Percentiles rank a stretch among this genome's conserved stretches.
These are phyloP conservation scores for Desmophyllum pertusum DNA, from an alignment of 92 coral and sea anemone genomes.

Conservation along the genomic window DNA sequence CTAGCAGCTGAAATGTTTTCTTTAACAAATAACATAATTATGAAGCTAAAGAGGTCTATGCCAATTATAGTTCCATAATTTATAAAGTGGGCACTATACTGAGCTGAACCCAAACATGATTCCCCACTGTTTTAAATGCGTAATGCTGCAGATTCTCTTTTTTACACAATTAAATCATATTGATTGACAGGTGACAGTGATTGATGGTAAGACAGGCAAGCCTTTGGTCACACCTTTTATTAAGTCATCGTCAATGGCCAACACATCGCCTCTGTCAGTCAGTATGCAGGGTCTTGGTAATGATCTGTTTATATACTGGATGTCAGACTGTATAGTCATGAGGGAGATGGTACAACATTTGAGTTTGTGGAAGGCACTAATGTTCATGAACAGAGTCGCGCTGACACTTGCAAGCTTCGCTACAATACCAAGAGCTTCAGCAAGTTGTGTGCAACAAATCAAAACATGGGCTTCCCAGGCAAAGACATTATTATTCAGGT, in stretches of 20 bases:
- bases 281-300: slow-evolving; percentile 96
- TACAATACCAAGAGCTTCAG: slow-evolving; percentile 94
- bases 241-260: slow-evolving; percentile 86
- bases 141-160: neutral
- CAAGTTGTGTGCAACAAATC: slow-evolving; percentile 79
- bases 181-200: slow-evolving; percentile 77
- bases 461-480: slow-evolving; percentile 90
- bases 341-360: slow-evolving; percentile 90
- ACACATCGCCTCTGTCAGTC: slow-evolving; percentile 90
- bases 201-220: slow-evolving; percentile 91
- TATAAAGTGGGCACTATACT: neutral
- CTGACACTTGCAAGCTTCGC: slow-evolving; percentile 93
- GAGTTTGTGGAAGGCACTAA: slow-evolving; percentile 98
- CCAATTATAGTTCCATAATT: too few species aligned
- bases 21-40: too few species aligned
- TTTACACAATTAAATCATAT: neutral
- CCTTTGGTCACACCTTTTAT: slow-evolving; percentile 74
- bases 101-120: neutral
- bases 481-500: slow-evolving; percentile 92
- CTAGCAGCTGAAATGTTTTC: too few species aligned
- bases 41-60: too few species aligned
- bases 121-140: neutral
- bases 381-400: slow-evolving; percentile 98
- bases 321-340: slow-evolving; percentile 94
- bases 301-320: slow-evolving; percentile 92